These are phyloP conservation scores for Megamerina dolium DNA, from an alignment of 2,888 invertebrate species.

Conservation along the genomic window DNA sequence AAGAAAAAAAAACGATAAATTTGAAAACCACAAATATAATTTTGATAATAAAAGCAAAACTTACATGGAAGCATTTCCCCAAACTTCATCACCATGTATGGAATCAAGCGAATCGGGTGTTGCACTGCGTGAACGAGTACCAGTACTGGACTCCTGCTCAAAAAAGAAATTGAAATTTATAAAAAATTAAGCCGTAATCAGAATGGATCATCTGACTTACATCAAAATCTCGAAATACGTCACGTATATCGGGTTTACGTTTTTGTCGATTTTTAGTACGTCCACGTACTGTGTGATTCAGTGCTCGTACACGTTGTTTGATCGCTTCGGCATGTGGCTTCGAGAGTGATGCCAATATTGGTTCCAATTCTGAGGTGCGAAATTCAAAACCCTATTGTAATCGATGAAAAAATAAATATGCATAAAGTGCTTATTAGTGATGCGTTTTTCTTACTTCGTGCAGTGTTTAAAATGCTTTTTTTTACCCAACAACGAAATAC, in stretches of 20 bases:
- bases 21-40: slow-evolving; percentile 6
- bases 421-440: neutral
- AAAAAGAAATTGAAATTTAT: neutral
- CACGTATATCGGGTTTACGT: slow-evolving; percentile 74
- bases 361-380: slow-evolving; percentile 54
- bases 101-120: slow-evolving; percentile 86
- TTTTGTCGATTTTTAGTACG: slow-evolving; percentile 56
- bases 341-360: slow-evolving; percentile 54
- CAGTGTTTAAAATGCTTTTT: too few relatives aligned
- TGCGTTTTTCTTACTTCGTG: too few relatives aligned
- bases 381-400: slow-evolving; percentile 51
- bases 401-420: neutral
- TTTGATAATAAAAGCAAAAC: slow-evolving; percentile 14
- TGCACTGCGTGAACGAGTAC: slow-evolving; percentile 77
- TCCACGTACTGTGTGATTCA: slow-evolving; percentile 66
- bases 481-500: slow-evolving; percentile 11
- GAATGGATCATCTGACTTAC: slow-evolving; percentile 48
- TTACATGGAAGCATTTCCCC: slow-evolving; percentile 45
- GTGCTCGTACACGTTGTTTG: slow-evolving; percentile 62
- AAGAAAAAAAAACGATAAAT: slow-evolving; percentile 4
- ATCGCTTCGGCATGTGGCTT: slow-evolving; percentile 68
- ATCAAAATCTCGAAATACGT: slow-evolving; percentile 77
- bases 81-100: slow-evolving; percentile 55
- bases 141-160: slow-evolving; percentile 68
- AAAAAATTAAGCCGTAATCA: neutral